phyloP scores from a whole-genome alignment of 2,113 vertebrate species.

The Casuarius casuarius region DNA sequence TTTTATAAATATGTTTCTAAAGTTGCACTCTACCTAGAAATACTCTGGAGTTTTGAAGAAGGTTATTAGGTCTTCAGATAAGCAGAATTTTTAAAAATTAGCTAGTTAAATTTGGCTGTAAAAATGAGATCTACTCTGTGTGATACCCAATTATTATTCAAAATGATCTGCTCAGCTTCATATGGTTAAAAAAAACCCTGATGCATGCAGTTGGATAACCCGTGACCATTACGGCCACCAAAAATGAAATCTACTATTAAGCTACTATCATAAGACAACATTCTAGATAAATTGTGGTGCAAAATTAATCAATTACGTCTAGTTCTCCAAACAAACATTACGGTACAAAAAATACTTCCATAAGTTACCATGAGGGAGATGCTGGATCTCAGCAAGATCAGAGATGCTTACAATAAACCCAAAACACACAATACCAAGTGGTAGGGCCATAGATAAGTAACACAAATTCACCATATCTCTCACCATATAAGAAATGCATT shows the following conservation, averaged over 20 bases:
- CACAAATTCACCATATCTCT: not conserved
- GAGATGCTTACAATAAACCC: not conserved
- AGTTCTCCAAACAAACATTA: too few relatives aligned
- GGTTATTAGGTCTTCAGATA: not conserved
- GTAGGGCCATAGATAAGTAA: not conserved
- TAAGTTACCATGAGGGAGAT: not conserved
- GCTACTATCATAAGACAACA: not conserved
- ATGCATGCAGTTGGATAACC: not conserved
- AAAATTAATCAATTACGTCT: too few relatives aligned
- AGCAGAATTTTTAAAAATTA: not conserved
- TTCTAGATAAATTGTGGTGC: not conserved
- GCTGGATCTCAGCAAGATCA: not conserved
- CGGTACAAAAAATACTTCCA: not conserved
- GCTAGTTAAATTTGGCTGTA: not conserved
- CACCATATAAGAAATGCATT: not conserved
- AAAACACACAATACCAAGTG: not conserved
- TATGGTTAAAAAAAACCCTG: too few relatives aligned
- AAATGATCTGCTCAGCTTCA: not conserved
- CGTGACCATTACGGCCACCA: too few relatives aligned
- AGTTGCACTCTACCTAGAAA: not conserved
- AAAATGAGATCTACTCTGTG: not conserved
- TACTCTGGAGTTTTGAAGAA: not conserved
- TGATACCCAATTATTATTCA: not conserved
- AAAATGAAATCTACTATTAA: not conserved
- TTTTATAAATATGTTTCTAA: not conserved